phyloP scores from a whole-genome alignment of 2,888 invertebrate genomes.

The Leucophora obtusa region DNA sequence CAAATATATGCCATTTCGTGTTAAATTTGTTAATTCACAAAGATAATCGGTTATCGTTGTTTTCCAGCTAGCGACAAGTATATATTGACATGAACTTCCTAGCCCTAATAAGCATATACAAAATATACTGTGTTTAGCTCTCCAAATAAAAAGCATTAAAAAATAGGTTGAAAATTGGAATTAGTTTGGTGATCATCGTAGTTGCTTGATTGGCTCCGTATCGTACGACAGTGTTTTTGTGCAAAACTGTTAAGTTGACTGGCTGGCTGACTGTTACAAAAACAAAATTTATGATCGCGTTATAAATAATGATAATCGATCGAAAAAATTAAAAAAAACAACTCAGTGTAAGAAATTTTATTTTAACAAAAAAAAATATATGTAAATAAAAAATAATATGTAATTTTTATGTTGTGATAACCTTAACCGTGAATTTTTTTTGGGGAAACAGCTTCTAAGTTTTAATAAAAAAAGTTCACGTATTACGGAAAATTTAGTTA shows the following conservation, averaged over 20 bases:
- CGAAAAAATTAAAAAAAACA: slow-evolving; percentile 11
- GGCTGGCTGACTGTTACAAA: slow-evolving; percentile 17
- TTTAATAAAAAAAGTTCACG: neutral
- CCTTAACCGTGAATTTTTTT: slow-evolving; percentile 21
- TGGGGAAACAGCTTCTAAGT: neutral
- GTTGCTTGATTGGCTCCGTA: slow-evolving; percentile 62
- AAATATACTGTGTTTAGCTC: slow-evolving; percentile 34
- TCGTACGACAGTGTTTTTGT: slow-evolving; percentile 58
- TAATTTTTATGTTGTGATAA: neutral
- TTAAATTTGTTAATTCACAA: too few relatives aligned
- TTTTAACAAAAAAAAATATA: neutral
- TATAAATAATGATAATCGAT: slow-evolving; percentile 20
- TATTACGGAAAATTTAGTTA: neutral
- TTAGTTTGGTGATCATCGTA: slow-evolving; percentile 50
- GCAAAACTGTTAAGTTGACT: neutral
- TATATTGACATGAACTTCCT: too few relatives aligned
- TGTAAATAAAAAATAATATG: neutral
- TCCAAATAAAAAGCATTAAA: slow-evolving; percentile 42
- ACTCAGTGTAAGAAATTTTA: slow-evolving; percentile 31
- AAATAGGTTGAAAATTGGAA: slow-evolving; percentile 71
- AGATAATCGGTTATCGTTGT: too few relatives aligned
- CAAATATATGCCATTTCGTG: too few relatives aligned
- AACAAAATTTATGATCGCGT: slow-evolving; percentile 43
- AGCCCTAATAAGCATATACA: neutral
- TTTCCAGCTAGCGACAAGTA: too few relatives aligned